Conservation (phyloP, 2,113 vertebrate species). For the Chloropsis hardwickii region DNA sequence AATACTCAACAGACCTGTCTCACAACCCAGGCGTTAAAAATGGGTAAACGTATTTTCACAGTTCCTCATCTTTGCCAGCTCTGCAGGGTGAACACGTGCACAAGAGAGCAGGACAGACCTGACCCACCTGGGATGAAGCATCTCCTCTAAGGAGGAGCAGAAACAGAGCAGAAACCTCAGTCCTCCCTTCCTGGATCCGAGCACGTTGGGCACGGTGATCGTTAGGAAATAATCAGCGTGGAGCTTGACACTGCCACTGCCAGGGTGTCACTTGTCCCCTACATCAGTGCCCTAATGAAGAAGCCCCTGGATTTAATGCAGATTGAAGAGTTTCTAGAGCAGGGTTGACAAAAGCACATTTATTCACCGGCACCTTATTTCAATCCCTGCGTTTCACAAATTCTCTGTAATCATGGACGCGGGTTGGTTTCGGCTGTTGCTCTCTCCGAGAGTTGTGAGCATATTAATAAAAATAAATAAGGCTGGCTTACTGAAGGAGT, state of each 20-base stretch:
- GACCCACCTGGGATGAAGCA: rapidly evolving
- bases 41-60: background rate
- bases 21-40: background rate
- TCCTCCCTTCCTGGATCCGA: background rate
- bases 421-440: background rate
- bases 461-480: slow-evolving; percentile 42
- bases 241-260: background rate
- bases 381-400: background rate
- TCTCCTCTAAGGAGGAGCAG: background rate
- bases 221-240: background rate
- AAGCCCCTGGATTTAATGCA: background rate
- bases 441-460: background rate
- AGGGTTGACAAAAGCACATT: background rate
- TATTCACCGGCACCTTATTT: background rate
- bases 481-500: background rate
- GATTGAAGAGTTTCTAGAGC: slow-evolving; percentile 7
- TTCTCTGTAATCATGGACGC: background rate
- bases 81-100: background rate
- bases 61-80: background rate
- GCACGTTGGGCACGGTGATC: rapidly evolving
- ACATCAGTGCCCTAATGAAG: background rate
- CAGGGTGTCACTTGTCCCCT: background rate
- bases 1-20: background rate
- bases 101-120: background rate
- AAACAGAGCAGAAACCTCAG: background rate